Conservation (phyloP, 2,113 vertebrate genomes). For the Leptosomus discolor region DNA sequence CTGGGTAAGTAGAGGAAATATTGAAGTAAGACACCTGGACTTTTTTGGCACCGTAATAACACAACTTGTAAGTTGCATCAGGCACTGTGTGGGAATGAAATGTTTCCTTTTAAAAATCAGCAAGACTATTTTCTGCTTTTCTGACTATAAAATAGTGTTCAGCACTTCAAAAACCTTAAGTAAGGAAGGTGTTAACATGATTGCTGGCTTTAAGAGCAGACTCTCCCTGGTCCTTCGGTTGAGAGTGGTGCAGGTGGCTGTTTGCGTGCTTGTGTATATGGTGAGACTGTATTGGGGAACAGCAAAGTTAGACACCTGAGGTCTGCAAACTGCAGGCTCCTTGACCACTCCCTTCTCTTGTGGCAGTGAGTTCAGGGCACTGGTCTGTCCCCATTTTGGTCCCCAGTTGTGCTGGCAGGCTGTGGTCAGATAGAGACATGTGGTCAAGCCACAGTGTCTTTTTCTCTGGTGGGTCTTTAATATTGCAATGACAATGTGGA, state of each 20-base stretch:
- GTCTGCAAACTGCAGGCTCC: neutral
- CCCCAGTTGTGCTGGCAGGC: neutral
- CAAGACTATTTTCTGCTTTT: neutral
- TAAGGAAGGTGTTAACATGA: neutral
- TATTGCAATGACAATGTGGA: neutral
- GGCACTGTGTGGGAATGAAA: neutral
- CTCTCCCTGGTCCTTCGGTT: neutral
- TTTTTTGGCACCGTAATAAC: neutral
- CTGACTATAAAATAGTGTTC: neutral
- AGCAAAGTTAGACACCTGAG: neutral
- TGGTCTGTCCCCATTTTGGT: neutral
- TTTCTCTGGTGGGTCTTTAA: neutral
- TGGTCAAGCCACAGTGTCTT: neutral
- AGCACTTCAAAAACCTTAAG: neutral
- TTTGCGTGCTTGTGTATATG: neutral
- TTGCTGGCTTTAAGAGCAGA: neutral
- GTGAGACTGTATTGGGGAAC: neutral
- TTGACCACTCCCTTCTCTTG: neutral
- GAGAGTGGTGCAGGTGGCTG: neutral
- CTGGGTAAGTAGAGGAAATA: conserved; percentile 47
- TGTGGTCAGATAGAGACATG: neutral
- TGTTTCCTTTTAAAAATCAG: neutral
- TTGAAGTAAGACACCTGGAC: neutral
- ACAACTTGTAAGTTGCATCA: neutral
- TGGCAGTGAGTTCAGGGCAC: neutral